Evolutionary conservation across 1,140 invertebrate species (phyloP).

Genomic region (Acyrthosiphon pisum): DNA sequence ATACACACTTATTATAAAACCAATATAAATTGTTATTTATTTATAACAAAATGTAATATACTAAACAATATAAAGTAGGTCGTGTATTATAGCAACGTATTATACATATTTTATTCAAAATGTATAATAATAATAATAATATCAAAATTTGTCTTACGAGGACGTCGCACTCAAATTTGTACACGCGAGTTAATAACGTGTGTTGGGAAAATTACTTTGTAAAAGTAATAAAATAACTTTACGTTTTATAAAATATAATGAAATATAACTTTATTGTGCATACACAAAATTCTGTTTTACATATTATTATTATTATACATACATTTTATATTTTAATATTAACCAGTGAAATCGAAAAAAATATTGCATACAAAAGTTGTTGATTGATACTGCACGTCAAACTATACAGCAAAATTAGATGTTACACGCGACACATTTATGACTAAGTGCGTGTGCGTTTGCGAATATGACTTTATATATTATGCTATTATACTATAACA

Average conservation of each 20-base stretch:
- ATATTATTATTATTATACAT: background rate
- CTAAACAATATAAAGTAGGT: no score
- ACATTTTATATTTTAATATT: background rate
- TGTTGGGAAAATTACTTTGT: background rate
- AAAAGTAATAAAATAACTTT: background rate
- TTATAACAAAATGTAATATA: background rate
- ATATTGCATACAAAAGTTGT: background rate
- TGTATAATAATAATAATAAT: background rate
- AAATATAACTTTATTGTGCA: background rate
- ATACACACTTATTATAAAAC: no score
- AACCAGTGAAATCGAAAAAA: background rate
- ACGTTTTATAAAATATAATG: no score
- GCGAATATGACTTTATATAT: background rate
- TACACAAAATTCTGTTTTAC: background rate
- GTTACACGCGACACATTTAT: background rate
- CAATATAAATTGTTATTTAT: background rate
- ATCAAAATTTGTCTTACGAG: background rate
- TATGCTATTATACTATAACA: no score
- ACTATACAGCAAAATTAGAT: no score
- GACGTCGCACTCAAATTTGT: background rate
- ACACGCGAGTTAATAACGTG: background rate
- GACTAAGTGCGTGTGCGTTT: background rate
- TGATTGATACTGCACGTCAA: no score
- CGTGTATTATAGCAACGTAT: background rate
- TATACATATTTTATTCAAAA: background rate